Conservation (phyloP, 1,140 invertebrate genomes). For the Drosophila bifasciata region DNA sequence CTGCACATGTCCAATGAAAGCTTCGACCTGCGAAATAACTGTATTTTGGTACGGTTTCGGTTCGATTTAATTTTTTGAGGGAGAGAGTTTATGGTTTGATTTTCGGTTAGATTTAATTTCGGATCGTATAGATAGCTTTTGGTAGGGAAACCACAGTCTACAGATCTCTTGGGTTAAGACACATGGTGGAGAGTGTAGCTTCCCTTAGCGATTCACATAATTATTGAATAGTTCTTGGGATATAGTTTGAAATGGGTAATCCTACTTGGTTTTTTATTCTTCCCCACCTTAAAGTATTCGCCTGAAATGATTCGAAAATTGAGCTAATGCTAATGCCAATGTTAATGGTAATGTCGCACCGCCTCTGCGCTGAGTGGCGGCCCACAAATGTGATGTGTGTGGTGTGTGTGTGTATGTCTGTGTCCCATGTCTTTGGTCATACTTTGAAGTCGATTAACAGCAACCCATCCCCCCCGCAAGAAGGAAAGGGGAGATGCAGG, state of each 20-base stretch:
- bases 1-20: not conserved
- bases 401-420: constrained; percentile 5
- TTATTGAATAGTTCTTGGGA: too few relatives aligned
- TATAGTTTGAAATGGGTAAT: too few relatives aligned
- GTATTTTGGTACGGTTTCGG: constrained; percentile 21
- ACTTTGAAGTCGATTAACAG: constrained; percentile 63
- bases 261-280: too few relatives aligned
- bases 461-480: constrained; percentile 11
- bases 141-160: too few relatives aligned
- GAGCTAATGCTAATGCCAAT: constrained; percentile 41
- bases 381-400: constrained; percentile 16
- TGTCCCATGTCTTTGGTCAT: constrained; percentile 47
- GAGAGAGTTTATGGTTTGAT: not conserved
- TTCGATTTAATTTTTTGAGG: not conserved
- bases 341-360: constrained; percentile 33
- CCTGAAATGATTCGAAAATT: constrained; percentile 46
- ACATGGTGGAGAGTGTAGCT: too few relatives aligned
- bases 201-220: too few relatives aligned
- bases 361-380: constrained; percentile 22
- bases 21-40: constrained; percentile 33
- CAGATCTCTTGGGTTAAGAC: too few relatives aligned
- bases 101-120: too few relatives aligned
- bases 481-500: not conserved
- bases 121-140: too few relatives aligned
- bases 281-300: not conserved